A percentile compares a stretch with the other conserved stretches of the same genome.
phyloP scores from a whole-genome alignment of 2,888 invertebrate genomes.

The Liposcelis brunnea region DNA sequence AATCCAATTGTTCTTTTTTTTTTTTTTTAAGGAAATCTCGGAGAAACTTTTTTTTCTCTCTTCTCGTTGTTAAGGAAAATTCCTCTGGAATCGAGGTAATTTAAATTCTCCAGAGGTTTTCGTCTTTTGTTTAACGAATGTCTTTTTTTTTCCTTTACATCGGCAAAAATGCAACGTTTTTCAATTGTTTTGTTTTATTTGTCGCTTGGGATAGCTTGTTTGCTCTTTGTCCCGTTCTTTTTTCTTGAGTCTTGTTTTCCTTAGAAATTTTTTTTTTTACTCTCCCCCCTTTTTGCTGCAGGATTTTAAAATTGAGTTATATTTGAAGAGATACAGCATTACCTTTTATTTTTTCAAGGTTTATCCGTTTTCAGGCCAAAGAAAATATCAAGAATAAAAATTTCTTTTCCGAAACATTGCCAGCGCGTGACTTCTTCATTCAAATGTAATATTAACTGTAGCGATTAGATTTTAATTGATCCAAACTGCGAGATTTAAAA shows the following conservation, averaged over 20 bases:
- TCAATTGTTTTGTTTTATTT: slow-evolving; percentile 8
- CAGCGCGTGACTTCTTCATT: too few relatives aligned
- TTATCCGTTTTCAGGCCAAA: too few relatives aligned
- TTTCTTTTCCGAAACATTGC: too few relatives aligned
- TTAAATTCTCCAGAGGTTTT: slow-evolving; percentile 6
- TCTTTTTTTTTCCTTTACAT: neutral
- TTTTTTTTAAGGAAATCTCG: too few relatives aligned
- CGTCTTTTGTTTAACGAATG: slow-evolving; percentile 4
- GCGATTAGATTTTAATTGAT: too few relatives aligned
- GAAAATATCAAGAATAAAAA: too few relatives aligned
- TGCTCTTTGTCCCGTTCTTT: neutral
- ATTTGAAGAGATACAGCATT: too few relatives aligned
- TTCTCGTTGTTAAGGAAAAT: neutral
- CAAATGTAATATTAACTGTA: too few relatives aligned
- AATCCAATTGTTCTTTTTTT: slow-evolving; percentile 1
- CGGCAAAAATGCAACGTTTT: slow-evolving; percentile 8
- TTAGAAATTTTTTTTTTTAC: neutral
- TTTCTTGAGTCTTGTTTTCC: slow-evolving; percentile 4
- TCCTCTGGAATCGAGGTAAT: neutral
- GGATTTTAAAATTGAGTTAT: too few relatives aligned
- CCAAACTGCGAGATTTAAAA: too few relatives aligned
- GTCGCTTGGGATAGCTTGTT: neutral
- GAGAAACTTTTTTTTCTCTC: neutral
- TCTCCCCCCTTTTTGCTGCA: neutral
- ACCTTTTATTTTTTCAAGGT: too few relatives aligned